Base-by-base conservation (phyloP, 2,888 invertebrate genomes). In the Toxonevra muliebris region DNA sequence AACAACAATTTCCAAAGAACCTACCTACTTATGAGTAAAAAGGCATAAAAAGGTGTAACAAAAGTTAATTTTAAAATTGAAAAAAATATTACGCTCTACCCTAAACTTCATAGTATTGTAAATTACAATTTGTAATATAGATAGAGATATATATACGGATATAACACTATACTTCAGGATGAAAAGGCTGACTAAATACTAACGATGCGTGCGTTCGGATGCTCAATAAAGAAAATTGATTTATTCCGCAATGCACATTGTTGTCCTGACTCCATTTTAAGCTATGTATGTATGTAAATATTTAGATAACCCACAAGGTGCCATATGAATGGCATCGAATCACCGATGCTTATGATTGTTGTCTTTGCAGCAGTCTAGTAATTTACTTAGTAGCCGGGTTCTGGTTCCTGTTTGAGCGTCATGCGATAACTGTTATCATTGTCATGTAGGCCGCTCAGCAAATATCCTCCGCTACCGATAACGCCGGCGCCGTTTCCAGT, bases 381-480 rank as follows among this genome's bases (percentile, higher is more conserved):
- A 42, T 1, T n/a, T 41, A 30, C 40, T 74, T 74, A 85, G 76
- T 84, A 85, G 66, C 85, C 84, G 69, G 81, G 82, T 77, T 85
- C 85, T 48, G 85, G 85, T 74, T 85, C 85, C 74, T 85, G 84
- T 76, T 85, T 85, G 48, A 85, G 73, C 61, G 83, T 80, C 79
- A 85, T 79, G 61, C 84, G 83, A 76, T 84, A 84, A 41, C 58
- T 50, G 52, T 77, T 76, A 62, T 85, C 84, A n/a, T 63, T 72
- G 57, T 79, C 79, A 48, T 77, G 74, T 53, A 80, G 75, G 19
- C 66, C 65, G 74, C 78, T 77, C 13, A 30, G 43, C 20, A 48
- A 43, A 52, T 58, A 50, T 52, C 58, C 52, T 40, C 40, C 12
- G 30, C 59, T 52, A 40, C 58, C 50, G 30, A 20, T 17, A 10